These are phyloP conservation scores for Torymus tubicola DNA, from an alignment of 2,888 invertebrate genomes.

Conservation along the genomic window DNA sequence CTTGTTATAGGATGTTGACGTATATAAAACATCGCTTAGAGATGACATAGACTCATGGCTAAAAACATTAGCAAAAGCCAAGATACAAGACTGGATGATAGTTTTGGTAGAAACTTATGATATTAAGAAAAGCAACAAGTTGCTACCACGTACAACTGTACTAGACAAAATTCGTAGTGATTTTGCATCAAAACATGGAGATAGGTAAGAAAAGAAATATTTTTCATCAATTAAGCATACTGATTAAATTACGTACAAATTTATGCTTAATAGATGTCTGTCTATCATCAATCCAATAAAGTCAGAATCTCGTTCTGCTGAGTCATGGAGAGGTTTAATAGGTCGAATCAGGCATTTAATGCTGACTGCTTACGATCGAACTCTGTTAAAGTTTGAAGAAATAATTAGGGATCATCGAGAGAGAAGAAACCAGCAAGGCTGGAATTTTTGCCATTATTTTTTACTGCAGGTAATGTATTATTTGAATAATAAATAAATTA, in stretches of 20 bases:
- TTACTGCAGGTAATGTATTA: slow-evolving; percentile 84
- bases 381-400: slow-evolving; percentile 91
- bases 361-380: slow-evolving; percentile 90
- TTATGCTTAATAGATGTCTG: slow-evolving; percentile 83
- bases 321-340: slow-evolving; percentile 92
- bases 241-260: not conserved
- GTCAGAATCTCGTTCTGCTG: slow-evolving; percentile 91
- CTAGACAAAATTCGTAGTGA: slow-evolving; percentile 96
- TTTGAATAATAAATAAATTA: slow-evolving; percentile 9
- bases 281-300: slow-evolving; percentile 94
- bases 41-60: slow-evolving; percentile 95
- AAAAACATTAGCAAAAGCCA: slow-evolving; percentile 84
- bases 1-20: slow-evolving; percentile 88
- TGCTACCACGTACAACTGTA: slow-evolving; percentile 94
- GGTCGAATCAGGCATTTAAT: slow-evolving; percentile 89
- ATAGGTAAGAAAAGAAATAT: slow-evolving; percentile 76
- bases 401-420: slow-evolving; percentile 93
- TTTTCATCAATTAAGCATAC: slow-evolving; percentile 1
- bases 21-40: slow-evolving; percentile 90
- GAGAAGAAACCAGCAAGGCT: slow-evolving; percentile 90
- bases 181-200: slow-evolving; percentile 92
- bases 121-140: slow-evolving; percentile 92
- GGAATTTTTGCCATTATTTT: slow-evolving; percentile 97
- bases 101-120: slow-evolving; percentile 95
- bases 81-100: slow-evolving; percentile 94